Evolutionary conservation across 2,888 invertebrate species (phyloP), one percentile per base, ranked within the genome.

Genomic region (Idaea dimidiata): DNA sequence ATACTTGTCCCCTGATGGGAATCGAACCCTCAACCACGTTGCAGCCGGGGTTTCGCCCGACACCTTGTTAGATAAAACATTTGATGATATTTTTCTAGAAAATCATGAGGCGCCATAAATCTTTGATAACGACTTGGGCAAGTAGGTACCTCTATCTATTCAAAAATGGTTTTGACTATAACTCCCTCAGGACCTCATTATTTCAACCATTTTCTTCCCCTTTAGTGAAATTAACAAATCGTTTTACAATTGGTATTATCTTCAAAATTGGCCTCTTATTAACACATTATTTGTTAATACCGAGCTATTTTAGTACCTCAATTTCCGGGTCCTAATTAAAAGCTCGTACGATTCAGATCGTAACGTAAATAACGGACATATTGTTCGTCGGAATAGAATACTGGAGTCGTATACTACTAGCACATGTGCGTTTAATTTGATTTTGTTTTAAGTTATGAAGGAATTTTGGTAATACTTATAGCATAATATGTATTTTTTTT

Each of bases 321-420:
- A 43, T 43, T 43, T 43, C 43, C 43, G 43, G 43, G 43, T 43
- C 43, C 43, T 43, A 43, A 43, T 43, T 43, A 43, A 43, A 43
- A 6, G 43, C 43, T 43, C 43, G 43, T 43, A 43, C 43, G 14
- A 43, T 43, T 43, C 43, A 43, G 43, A 43, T 43, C 43, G 43
- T 43, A 43, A 43, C 43, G 43, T 43, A 43, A 43, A 43, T 43
- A 43, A 43, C 10, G 43, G 43, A 14, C 14, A 43, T 43, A 24
- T 24, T 24, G 43, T 43, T 14, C 7, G 43, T 43, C 8, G 43
- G 10, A 43, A 43, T 43, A 43, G 43, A 43, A 43, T 43, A 43
- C 43, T 10, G 10, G 43, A 43, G 8, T 43, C 43, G 43, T 43
- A 43, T 43, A 43, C 24, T 43, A 43, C 43, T 43, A 10, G 43